Percentiles rank a stretch among this genome's conserved stretches.
phyloP scores from a whole-genome alignment of 2,888 invertebrate species.

The Autographa pulchrina region DNA sequence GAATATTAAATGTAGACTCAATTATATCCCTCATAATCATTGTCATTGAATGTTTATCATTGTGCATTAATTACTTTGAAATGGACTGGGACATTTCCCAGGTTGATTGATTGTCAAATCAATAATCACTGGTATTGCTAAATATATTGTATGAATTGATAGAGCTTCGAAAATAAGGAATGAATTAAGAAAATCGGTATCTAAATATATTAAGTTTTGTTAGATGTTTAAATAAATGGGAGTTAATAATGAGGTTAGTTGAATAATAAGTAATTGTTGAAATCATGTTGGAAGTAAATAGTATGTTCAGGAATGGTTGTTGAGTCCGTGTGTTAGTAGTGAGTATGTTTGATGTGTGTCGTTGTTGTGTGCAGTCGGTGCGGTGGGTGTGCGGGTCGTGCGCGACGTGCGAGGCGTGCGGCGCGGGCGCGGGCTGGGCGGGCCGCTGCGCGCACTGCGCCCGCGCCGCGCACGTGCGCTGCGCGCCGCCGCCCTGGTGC shows the following conservation, averaged over 20 bases:
- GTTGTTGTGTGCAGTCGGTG: conserved; percentile 74
- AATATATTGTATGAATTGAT: too few relatives aligned
- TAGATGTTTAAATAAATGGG: neutral
- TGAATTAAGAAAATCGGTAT: neutral
- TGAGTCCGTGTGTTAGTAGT: conserved; percentile 62
- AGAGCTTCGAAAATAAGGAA: neutral
- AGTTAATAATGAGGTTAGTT: neutral
- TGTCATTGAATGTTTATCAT: neutral
- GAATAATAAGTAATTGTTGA: neutral
- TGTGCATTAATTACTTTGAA: neutral
- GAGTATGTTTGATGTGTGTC: conserved; percentile 77
- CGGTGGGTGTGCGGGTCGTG: conserved; percentile 84
- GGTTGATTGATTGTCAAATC: neutral
- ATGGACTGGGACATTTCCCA: neutral
- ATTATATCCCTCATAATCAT: neutral
- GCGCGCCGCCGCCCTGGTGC: conserved; percentile 56
- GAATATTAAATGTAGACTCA: conserved; percentile 12
- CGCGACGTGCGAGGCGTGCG: conserved; percentile 66
- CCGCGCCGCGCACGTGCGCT: conserved; percentile 45
- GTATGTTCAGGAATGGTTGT: neutral
- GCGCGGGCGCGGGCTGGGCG: conserved; percentile 74
- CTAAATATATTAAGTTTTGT: neutral
- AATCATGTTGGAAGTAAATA: neutral
- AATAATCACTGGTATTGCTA: neutral
- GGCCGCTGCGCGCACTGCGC: conserved; percentile 71